A percentile compares a stretch with the other conserved stretches of the same genome.
Conservation (phyloP, 2,888 invertebrate species). For the Trichopria drosophilae region DNA sequence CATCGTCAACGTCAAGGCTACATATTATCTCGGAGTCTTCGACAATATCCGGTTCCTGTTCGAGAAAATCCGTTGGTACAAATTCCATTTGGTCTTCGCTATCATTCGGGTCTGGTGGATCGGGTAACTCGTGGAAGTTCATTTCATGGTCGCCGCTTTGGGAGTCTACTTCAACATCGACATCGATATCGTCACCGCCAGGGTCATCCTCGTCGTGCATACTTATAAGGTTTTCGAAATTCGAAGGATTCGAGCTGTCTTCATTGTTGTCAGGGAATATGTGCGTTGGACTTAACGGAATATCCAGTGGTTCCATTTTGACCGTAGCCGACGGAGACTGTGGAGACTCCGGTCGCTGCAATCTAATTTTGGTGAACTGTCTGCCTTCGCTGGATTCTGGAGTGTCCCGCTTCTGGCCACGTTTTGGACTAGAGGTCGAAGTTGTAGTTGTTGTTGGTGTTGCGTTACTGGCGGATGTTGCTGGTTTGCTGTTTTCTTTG, state of each 20-base stretch:
- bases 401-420: constrained; percentile 49
- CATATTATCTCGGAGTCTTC: constrained; percentile 47
- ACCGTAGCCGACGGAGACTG: constrained; percentile 45
- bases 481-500: constrained; percentile 41
- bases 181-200: constrained; percentile 45
- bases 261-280: constrained; percentile 44
- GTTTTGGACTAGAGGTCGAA: constrained; percentile 45
- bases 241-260: constrained; percentile 43
- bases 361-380: constrained; percentile 52
- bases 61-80: constrained; percentile 56
- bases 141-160: constrained; percentile 43
- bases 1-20: constrained; percentile 40
- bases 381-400: constrained; percentile 38
- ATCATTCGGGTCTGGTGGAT: constrained; percentile 47
- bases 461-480: constrained; percentile 34
- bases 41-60: constrained; percentile 54
- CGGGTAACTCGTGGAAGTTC: constrained; percentile 45
- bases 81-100: constrained; percentile 55
- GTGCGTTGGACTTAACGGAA: constrained; percentile 52
- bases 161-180: constrained; percentile 16
- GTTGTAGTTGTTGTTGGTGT: constrained; percentile 25
- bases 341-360: constrained; percentile 49
- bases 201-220: constrained; percentile 54
- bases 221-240: constrained; percentile 47
- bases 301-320: constrained; percentile 52